Conservation (phyloP, 1,140 invertebrate species). For the Schlechtendalia chinensis region DNA sequence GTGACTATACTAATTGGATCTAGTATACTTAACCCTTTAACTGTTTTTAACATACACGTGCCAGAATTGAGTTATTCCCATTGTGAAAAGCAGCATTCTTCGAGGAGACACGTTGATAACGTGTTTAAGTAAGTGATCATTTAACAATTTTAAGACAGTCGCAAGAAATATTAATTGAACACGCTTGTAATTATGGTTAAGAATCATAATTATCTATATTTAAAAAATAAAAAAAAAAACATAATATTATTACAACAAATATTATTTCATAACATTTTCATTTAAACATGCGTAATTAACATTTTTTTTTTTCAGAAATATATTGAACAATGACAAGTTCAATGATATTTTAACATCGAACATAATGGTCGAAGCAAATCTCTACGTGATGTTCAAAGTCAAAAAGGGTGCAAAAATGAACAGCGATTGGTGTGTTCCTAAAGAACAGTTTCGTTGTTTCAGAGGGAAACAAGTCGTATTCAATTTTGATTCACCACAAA, state of each 20-base stretch:
- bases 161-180: no score
- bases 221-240: no score
- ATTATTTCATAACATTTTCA: no score
- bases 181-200: no score
- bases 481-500: background rate
- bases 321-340: slow-evolving; percentile 42
- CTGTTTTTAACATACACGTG: slow-evolving; percentile 45
- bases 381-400: slow-evolving; percentile 44
- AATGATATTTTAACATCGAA: slow-evolving; percentile 46
- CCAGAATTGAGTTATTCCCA: slow-evolving; percentile 46
- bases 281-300: background rate
- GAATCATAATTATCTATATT: no score
- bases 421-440: slow-evolving; percentile 22
- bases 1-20: slow-evolving; percentile 43
- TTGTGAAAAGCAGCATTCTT: slow-evolving; percentile 42
- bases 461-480: slow-evolving; percentile 33
- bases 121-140: slow-evolving; percentile 38
- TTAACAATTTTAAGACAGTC: no score
- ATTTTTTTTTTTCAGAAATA: background rate
- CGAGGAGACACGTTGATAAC: slow-evolving; percentile 38
- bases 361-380: slow-evolving; percentile 38
- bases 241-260: no score
- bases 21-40: slow-evolving; percentile 43
- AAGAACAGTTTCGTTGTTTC: slow-evolving; percentile 25
- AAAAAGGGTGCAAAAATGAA: slow-evolving; percentile 25